phyloP scores from a whole-genome alignment of 2,797 vertebrate genomes.

The Danio kyathit region DNA sequence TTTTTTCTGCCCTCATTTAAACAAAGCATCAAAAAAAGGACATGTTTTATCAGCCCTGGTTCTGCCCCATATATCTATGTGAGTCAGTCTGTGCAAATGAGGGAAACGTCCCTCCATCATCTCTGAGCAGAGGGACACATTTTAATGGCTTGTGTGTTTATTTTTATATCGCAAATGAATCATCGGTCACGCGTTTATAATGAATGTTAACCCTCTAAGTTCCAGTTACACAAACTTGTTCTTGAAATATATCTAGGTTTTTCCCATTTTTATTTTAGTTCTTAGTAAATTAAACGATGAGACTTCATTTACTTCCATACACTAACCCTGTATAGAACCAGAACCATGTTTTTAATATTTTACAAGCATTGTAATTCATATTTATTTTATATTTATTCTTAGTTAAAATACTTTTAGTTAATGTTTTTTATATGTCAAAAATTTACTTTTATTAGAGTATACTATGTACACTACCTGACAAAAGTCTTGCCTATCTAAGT shows the following conservation, averaged over 20 bases:
- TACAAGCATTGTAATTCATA: too few relatives aligned
- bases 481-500: too few relatives aligned
- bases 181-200: slow-evolving; percentile 47
- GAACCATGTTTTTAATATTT: too few relatives aligned
- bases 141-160: slow-evolving; percentile 51
- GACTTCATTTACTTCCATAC: too few relatives aligned
- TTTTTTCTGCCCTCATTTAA: slow-evolving; percentile 15
- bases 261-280: background rate
- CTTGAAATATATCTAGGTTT: background rate
- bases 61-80: slow-evolving; percentile 24
- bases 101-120: slow-evolving; percentile 53
- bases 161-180: slow-evolving; percentile 59
- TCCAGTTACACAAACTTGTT: background rate
- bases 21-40: slow-evolving; percentile 37
- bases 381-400: too few relatives aligned
- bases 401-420: too few relatives aligned
- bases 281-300: too few relatives aligned
- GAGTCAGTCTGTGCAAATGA: slow-evolving; percentile 61
- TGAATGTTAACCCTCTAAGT: slow-evolving; percentile 41
- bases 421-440: too few relatives aligned
- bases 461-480: too few relatives aligned
- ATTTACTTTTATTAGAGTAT: too few relatives aligned
- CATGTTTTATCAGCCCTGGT: background rate
- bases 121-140: slow-evolving; percentile 19
- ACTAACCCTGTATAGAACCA: too few relatives aligned